A percentile compares a stretch with the other conserved stretches of the same genome.
These are phyloP conservation scores for Deilephila porcellus DNA, from an alignment of 2,888 invertebrate genomes.

Conservation along the genomic window DNA sequence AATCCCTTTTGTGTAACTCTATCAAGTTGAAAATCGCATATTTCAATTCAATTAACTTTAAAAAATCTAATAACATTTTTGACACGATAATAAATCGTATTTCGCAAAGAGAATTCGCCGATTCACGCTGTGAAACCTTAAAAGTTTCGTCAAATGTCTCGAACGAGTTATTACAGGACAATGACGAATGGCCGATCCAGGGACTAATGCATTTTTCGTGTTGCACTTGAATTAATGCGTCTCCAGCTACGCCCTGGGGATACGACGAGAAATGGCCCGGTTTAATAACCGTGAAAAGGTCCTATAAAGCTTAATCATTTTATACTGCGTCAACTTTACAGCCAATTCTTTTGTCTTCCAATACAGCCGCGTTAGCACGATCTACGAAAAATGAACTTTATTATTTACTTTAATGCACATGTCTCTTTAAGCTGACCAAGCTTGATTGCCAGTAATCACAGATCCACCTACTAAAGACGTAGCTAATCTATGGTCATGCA, in stretches of 20 bases:
- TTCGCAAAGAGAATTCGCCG: not conserved
- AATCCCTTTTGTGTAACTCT: not conserved
- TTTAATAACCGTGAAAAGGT: conserved; percentile 64
- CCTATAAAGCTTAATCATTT: conserved; percentile 56
- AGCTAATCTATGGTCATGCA: not conserved
- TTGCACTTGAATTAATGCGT: conserved; percentile 83
- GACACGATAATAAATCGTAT: conserved; percentile 6
- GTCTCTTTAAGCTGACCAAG: not conserved
- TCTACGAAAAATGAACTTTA: not conserved
- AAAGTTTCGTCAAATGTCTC: conserved; percentile 28
- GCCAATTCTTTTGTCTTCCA: conserved; percentile 47
- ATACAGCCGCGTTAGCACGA: not conserved
- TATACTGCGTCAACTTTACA: conserved; percentile 40
- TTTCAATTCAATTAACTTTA: not conserved
- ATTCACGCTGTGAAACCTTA: conserved; percentile 20
- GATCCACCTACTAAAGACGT: not conserved
- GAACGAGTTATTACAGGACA: conserved; percentile 55
- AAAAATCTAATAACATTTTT: conserved; percentile 1
- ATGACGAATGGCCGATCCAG: conserved; percentile 69
- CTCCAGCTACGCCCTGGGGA: conserved; percentile 57
- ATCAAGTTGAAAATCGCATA: not conserved
- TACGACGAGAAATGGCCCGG: conserved; percentile 44
- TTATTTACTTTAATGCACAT: conserved; percentile 17
- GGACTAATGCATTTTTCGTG: conserved; percentile 83
- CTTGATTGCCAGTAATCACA: not conserved